These are phyloP conservation scores for Andrena flavipes DNA, from an alignment of 2,888 invertebrate genomes.

Conservation along the genomic window DNA sequence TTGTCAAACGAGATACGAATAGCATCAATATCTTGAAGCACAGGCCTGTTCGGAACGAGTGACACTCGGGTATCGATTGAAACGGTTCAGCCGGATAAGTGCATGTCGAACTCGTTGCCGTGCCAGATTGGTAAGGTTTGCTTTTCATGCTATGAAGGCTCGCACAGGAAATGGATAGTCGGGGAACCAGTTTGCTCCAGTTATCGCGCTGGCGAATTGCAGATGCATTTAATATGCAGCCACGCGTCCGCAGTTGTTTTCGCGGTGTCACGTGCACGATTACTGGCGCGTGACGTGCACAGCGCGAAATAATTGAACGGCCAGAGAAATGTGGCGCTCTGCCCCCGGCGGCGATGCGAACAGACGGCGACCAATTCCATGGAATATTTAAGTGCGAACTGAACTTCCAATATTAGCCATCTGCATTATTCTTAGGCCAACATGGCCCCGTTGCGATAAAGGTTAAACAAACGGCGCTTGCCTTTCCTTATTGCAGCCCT, in stretches of 20 bases:
- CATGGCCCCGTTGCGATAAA: slow-evolving; percentile 30
- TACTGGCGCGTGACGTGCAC: slow-evolving; percentile 6
- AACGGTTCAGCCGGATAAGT: neutral
- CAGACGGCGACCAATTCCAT: neutral
- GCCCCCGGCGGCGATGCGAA: neutral
- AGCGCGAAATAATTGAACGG: slow-evolving; percentile 23
- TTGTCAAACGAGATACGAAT: neutral
- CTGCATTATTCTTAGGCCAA: slow-evolving; percentile 27
- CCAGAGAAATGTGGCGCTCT: neutral
- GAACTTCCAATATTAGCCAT: slow-evolving; percentile 10
- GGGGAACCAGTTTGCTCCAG: neutral
- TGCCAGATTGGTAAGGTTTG: neutral
- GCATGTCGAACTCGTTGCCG: neutral
- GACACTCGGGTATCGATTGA: neutral
- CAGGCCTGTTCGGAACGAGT: neutral
- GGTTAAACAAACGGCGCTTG: slow-evolving; percentile 26
- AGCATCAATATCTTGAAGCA: neutral
- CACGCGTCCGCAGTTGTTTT: slow-evolving; percentile 1
- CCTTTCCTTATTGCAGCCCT: slow-evolving; percentile 15
- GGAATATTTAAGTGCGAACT: slow-evolving; percentile 10
- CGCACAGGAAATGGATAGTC: neutral
- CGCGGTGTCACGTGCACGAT: neutral
- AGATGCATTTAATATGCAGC: neutral
- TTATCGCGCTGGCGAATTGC: neutral
- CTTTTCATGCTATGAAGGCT: neutral